Evolutionary conservation across 2,888 invertebrate species (phyloP), one percentile per base, ranked within the genome.

Genomic region (Chloromyia formosa): DNA sequence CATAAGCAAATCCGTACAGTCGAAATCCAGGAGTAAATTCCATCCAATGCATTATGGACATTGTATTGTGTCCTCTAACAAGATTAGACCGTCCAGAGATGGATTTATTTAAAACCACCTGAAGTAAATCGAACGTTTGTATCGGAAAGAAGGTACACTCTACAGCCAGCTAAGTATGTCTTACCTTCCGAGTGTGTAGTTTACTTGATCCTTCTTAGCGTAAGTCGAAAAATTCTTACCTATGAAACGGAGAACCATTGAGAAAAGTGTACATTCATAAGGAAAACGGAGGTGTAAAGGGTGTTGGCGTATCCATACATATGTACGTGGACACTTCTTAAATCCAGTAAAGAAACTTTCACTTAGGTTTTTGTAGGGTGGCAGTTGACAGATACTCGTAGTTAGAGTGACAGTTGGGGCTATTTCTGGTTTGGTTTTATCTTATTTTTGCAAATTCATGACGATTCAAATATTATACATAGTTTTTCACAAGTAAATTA

Each of bases 91-190:
- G 73, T 64, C 73, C 73, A 74, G 35, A 54, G 62, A 40, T 64
- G 73, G 73, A 74, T 74, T 74, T 74, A 62, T 74, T 64, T 18
- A 49, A 62, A 74, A 74, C 49, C 73, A 56, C 23, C 64, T 64
- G 35, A 74, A 54, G 73, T 62, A 64, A 74, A 74, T 74, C 73
- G 54, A 74, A 74, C 73, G 60, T n/a, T n/a, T n/a, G n/a, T 73
- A 71, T 71, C 45, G 64, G 64, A 20, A 64, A 64, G 61, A 66
- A 66, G 66, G 66, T 49, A 14, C 66, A 40, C 27, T 49, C 73
- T 61, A 35, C 7, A 35, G 2, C 27, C 27, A 7, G 27, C 27
- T 35, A 35, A 35, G 27, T 35, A n/a, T 73, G 49, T 73, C 73
- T 61, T 73, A 61, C 56, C n/a, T 22, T 49, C 45, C 10, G 20